A percentile compares a stretch with the other conserved stretches of the same genome.
Conservation (phyloP, 2,113 vertebrate species). For the Rhabdornis inornatus region DNA sequence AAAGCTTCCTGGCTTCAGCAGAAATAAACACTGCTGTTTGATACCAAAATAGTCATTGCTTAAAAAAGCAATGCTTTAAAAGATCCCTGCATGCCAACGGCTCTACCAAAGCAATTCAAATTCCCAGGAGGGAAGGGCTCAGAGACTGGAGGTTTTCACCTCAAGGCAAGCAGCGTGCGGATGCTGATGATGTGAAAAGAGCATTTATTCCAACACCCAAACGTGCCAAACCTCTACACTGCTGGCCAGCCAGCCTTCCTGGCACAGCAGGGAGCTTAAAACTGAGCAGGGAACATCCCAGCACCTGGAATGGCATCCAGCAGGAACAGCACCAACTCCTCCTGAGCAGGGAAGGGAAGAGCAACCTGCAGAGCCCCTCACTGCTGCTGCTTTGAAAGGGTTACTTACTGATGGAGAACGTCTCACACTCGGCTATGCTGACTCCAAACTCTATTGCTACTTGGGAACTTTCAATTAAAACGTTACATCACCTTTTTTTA, state of each 20-base stretch:
- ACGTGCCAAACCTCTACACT: accelerated
- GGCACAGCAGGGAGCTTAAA: neutral
- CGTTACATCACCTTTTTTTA: too few relatives aligned
- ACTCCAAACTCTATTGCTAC: too few relatives aligned
- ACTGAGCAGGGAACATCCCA: neutral
- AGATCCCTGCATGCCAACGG: accelerated
- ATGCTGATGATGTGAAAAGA: accelerated
- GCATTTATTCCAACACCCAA: neutral
- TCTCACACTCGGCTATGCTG: too few relatives aligned
- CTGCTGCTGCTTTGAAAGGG: too few relatives aligned
- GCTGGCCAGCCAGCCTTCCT: neutral
- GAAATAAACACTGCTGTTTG: neutral
- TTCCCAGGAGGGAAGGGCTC: neutral
- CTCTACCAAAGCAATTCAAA: neutral
- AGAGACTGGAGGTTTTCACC: neutral
- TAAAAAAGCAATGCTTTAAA: neutral
- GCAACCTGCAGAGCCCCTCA: too few relatives aligned
- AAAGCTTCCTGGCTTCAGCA: neutral
- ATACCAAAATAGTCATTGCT: neutral
- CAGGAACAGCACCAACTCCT: too few relatives aligned
- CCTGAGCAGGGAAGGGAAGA: too few relatives aligned
- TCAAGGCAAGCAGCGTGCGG: accelerated
- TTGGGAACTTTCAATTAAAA: too few relatives aligned
- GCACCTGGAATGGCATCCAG: accelerated
- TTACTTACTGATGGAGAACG: too few relatives aligned